Base-by-base conservation (phyloP, 2,797 vertebrate species). In the Falco concolor region DNA sequence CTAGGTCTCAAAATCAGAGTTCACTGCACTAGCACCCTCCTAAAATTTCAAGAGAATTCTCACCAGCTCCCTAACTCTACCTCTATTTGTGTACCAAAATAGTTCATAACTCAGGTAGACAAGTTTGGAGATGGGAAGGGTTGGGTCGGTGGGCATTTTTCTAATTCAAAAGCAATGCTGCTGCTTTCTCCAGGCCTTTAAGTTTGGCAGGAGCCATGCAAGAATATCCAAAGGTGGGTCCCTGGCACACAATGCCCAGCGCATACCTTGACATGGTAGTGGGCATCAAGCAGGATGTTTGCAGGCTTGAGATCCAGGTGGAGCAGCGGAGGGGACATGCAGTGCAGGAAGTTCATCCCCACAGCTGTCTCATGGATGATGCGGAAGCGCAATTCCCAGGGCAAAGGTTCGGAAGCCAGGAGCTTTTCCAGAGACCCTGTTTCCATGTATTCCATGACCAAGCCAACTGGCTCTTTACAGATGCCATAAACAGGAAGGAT, bases 361-460 rank as follows among this genome's bases (percentile, higher is more conserved):
- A 99, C 99, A 0, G 99, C 99, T 0, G 99, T 99, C 98, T 99
- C 99, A 0, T 99, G 99, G 91, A 99, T 98, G 85, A 99, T 99
- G 68, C 99, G 99, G 96, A 99, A 99, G 40, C 99, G 99, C 59
- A 99, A 89, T 34, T 99, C 99, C 99, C 99, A 99, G 5, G 99
- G 99, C 95, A 99, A 97, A 0, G 98, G 98, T 97, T 99, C 99
- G 0, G 98, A 98, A 24, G 98, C 99, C 97, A 99, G 97, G 47
- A 99, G 98, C 76, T 98, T 99, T 96, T 99, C 99, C 96, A 99
- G 97, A 17, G 99, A 99, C 32, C 99, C 99, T 0, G 99, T 99
- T 97, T 99, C 99, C 99, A 99, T 99, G 97, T 99, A 99, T 94
- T 99, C 99, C 99, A 99, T 99, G 89, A 99, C 99, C 75, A 99